Percentiles rank a stretch among this genome's conserved stretches.
Conservation (phyloP, 2,888 invertebrate species). For the Camponotus fellah region DNA sequence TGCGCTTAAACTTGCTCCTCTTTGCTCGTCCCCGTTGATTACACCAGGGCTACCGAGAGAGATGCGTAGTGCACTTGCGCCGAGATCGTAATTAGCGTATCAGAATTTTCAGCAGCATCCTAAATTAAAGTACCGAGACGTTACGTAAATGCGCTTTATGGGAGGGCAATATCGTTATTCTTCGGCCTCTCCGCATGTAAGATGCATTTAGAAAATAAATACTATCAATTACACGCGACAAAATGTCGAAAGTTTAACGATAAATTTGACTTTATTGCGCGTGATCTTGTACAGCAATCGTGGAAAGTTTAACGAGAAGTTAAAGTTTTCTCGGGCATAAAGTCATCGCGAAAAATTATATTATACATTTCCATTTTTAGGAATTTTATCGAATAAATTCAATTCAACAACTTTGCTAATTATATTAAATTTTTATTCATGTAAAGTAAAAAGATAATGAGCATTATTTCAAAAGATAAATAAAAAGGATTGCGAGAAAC, state of each 20-base stretch:
- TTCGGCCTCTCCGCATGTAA: background rate
- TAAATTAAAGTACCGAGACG: constrained; percentile 43
- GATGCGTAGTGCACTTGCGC: constrained; percentile 25
- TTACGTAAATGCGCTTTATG: background rate
- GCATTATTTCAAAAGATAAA: background rate
- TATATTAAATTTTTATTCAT: background rate
- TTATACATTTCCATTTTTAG: background rate
- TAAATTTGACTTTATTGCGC: constrained; percentile 34
- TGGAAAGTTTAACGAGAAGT: constrained; percentile 6
- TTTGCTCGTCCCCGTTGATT: constrained; percentile 40
- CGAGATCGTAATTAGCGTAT: constrained; percentile 49
- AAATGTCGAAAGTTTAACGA: constrained; percentile 12
- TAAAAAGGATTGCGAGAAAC: background rate
- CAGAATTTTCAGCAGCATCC: constrained; percentile 32
- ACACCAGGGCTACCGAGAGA: constrained; percentile 19
- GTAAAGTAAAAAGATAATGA: background rate
- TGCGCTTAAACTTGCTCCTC: constrained; percentile 49
- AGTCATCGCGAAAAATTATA: background rate
- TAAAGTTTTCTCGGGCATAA: background rate
- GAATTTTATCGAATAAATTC: background rate
- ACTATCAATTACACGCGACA: background rate
- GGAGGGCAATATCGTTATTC: constrained; percentile 1
- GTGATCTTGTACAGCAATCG: background rate
- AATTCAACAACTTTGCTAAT: background rate
- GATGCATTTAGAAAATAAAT: constrained; percentile 44